Evolutionary conservation across 1,140 invertebrate species (phyloP).

Genomic region (Dendrolimus kikuchii): DNA sequence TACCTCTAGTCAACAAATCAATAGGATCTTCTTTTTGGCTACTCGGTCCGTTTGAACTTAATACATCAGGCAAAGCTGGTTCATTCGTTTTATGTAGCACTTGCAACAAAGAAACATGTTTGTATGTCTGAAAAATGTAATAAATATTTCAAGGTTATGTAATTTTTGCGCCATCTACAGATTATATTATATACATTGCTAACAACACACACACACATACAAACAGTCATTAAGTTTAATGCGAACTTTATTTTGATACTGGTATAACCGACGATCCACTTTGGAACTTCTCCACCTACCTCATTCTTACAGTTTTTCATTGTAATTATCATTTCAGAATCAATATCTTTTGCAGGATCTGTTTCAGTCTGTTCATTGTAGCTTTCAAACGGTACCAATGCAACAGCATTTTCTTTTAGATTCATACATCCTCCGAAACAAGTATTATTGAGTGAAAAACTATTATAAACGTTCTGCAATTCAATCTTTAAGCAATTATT

Average conservation of each 20-base stretch:
- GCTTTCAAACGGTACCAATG: constrained; percentile 23
- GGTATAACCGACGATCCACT: too few relatives aligned
- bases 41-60: constrained; percentile 11
- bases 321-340: constrained; percentile 62
- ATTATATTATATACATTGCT: too few relatives aligned
- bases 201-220: too few relatives aligned
- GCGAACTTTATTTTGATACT: too few relatives aligned
- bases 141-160: neutral
- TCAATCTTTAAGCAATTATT: constrained; percentile 38
- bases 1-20: constrained; percentile 49
- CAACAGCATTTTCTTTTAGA: constrained; percentile 3
- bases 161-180: too few relatives aligned
- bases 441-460: constrained; percentile 7
- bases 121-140: constrained; percentile 36
- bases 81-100: constrained; percentile 55
- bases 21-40: constrained; percentile 42
- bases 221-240: too few relatives aligned
- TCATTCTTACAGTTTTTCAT: constrained; percentile 53
- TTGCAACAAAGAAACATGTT: constrained; percentile 51
- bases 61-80: constrained; percentile 13
- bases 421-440: neutral
- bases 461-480: constrained; percentile 27
- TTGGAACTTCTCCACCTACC: constrained; percentile 18
- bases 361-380: constrained; percentile 16
- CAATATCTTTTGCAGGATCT: constrained; percentile 22